These are phyloP conservation scores for Sternotherus odoratus DNA, from an alignment of 2,797 vertebrate genomes.

Conservation along the genomic window DNA sequence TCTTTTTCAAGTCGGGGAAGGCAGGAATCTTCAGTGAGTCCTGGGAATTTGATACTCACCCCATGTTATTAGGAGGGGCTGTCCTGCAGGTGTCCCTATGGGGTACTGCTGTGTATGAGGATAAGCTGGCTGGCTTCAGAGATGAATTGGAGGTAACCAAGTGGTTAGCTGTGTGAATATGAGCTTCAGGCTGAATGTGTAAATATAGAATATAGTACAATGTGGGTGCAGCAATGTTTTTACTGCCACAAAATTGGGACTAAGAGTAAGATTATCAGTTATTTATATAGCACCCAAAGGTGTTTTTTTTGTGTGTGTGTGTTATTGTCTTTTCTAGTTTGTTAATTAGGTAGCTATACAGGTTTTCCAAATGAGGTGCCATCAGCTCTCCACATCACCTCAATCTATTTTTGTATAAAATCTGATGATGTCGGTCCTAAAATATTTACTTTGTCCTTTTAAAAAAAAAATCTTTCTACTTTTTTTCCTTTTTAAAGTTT, in stretches of 20 bases:
- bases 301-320: background rate
- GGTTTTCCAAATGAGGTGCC: constrained; percentile 23
- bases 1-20: constrained; percentile 88
- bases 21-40: constrained; percentile 87
- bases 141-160: constrained; percentile 85
- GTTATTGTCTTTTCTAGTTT: background rate
- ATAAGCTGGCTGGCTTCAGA: constrained; percentile 82
- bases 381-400: background rate
- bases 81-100: constrained; percentile 87
- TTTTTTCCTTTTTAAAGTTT: background rate
- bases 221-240: constrained; percentile 32
- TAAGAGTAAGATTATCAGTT: constrained; percentile 4
- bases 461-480: background rate
- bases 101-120: constrained; percentile 87
- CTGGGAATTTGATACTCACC: constrained; percentile 93
- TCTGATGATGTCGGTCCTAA: background rate
- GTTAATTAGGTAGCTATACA: background rate
- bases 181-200: constrained; percentile 62
- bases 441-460: background rate
- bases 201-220: constrained; percentile 43
- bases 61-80: constrained; percentile 89
- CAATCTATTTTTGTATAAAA: background rate
- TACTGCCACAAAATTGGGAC: constrained; percentile 36
- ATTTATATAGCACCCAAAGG: background rate
- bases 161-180: constrained; percentile 24